A percentile compares a stretch with the other conserved stretches of the same genome.
These are phyloP conservation scores for Sweltsa coloradensis DNA, from an alignment of 1,140 invertebrate species.

Conservation along the genomic window DNA sequence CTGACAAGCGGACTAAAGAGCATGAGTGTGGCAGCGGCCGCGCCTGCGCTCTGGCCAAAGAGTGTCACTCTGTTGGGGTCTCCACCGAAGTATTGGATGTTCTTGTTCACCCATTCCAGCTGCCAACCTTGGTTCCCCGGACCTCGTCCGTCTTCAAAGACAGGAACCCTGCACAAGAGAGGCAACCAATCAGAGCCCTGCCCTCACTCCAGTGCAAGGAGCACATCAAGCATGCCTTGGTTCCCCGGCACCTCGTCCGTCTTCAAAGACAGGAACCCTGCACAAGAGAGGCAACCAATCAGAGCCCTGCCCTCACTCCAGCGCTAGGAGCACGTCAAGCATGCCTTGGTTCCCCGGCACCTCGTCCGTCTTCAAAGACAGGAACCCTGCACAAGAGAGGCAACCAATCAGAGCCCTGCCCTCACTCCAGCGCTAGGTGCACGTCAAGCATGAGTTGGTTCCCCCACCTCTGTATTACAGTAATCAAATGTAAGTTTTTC, in stretches of 20 bases:
- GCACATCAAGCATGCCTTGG: slow-evolving; percentile 40
- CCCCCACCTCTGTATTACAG: not conserved
- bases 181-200: too few species aligned
- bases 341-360: not conserved
- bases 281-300: not conserved
- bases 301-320: not conserved
- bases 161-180: slow-evolving; percentile 23
- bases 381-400: too few species aligned
- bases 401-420: too few species aligned
- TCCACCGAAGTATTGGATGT: slow-evolving; percentile 30
- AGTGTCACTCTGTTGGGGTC: slow-evolving; percentile 28
- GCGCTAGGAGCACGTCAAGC: not conserved
- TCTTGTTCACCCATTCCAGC: slow-evolving; percentile 34
- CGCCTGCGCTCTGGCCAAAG: slow-evolving; percentile 21
- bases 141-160: slow-evolving; percentile 22
- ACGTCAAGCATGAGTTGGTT: not conserved
- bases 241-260: slow-evolving; percentile 32
- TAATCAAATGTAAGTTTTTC: not conserved
- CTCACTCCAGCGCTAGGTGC: not conserved
- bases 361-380: not conserved
- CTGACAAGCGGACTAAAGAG: slow-evolving; percentile 16
- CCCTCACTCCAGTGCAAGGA: slow-evolving; percentile 29
- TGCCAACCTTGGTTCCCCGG: slow-evolving; percentile 38
- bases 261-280: slow-evolving; percentile 27
- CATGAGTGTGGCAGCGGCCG: slow-evolving; percentile 19